Evolutionary conservation across 2,113 vertebrate genomes (phyloP).

Genomic region (Ophthalmolycus amberensis): DNA sequence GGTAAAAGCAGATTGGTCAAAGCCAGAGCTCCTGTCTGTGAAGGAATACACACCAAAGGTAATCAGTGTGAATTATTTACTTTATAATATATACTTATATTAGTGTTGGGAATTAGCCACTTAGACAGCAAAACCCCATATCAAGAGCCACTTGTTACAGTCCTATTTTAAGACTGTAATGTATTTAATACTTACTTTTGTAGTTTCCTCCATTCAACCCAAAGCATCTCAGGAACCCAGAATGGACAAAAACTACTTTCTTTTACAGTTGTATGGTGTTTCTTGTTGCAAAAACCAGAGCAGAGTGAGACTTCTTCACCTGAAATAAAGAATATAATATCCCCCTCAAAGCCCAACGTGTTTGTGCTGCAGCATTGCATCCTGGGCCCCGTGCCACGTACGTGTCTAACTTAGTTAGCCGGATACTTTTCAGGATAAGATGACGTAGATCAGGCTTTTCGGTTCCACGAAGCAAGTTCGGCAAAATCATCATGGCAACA

Average conservation of each 20-base stretch:
- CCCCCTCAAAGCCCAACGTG: not conserved
- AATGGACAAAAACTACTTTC: too few species aligned
- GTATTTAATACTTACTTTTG: not conserved
- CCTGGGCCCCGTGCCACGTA: not conserved
- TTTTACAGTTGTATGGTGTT: too few species aligned
- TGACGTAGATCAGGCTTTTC: too few species aligned
- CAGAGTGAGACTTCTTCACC: not conserved
- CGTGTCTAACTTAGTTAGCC: too few species aligned
- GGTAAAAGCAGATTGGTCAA: slow-evolving; percentile 52
- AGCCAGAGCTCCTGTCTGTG: slow-evolving; percentile 64
- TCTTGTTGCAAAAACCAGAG: not conserved
- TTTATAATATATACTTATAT: not conserved
- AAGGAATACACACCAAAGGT: slow-evolving; percentile 83
- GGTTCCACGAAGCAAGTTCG: too few species aligned
- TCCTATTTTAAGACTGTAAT: not conserved
- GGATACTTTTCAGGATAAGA: too few species aligned
- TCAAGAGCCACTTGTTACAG: too few species aligned
- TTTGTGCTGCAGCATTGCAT: not conserved
- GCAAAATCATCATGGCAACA: too few species aligned
- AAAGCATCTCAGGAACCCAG: too few species aligned
- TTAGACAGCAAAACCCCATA: not conserved
- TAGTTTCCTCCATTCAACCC: not conserved
- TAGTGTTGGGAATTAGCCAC: not conserved
- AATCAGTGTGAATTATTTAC: not conserved
- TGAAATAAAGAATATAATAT: not conserved